A percentile compares a stretch with the other conserved stretches of the same genome.
phyloP scores from a whole-genome alignment of 23 tunicate species.

The Clavelina lepadiformis region DNA sequence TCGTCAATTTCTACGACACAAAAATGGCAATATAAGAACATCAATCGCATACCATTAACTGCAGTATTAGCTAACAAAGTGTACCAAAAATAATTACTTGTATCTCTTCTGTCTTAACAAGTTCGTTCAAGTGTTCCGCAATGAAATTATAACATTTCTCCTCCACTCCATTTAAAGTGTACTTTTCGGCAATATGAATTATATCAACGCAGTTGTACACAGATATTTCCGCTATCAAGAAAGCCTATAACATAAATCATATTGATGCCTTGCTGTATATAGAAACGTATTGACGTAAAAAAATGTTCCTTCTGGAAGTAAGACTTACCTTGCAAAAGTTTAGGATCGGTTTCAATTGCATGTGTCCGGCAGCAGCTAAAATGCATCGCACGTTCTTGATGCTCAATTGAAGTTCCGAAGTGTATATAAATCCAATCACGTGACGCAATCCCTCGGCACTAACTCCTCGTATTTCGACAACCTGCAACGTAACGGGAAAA shows the following conservation, averaged over 20 bases:
- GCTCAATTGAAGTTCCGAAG: slow-evolving; percentile 93
- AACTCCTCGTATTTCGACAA: slow-evolving; percentile 91
- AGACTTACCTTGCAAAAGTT: slow-evolving; percentile 93
- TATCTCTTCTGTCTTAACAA: slow-evolving; percentile 98
- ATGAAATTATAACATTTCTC: slow-evolving; percentile 93
- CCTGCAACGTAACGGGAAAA: slow-evolving; percentile 25
- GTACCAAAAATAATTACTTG: slow-evolving; percentile 33
- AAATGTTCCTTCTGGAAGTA: neutral
- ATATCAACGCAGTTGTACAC: slow-evolving; percentile 99
- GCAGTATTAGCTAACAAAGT: neutral
- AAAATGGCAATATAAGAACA: neutral
- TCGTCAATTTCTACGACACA: slow-evolving; percentile 64
- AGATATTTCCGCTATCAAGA: slow-evolving; percentile 84
- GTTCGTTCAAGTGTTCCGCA: slow-evolving; percentile 98
- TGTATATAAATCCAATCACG: slow-evolving; percentile 91
- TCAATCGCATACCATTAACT: neutral
- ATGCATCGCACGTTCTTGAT: slow-evolving; percentile 95
- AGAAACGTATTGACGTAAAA: neutral
- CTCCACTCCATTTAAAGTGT: slow-evolving; percentile 74
- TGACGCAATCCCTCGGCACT: slow-evolving; percentile 89
- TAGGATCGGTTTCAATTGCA: slow-evolving; percentile 88
- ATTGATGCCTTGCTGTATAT: neutral
- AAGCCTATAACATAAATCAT: slow-evolving; percentile 35
- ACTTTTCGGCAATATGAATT: slow-evolving; percentile 98
- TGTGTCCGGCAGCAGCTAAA: slow-evolving; percentile 91